Conservation (phyloP, 2,113 vertebrate species). For the Panurus biarmicus region DNA sequence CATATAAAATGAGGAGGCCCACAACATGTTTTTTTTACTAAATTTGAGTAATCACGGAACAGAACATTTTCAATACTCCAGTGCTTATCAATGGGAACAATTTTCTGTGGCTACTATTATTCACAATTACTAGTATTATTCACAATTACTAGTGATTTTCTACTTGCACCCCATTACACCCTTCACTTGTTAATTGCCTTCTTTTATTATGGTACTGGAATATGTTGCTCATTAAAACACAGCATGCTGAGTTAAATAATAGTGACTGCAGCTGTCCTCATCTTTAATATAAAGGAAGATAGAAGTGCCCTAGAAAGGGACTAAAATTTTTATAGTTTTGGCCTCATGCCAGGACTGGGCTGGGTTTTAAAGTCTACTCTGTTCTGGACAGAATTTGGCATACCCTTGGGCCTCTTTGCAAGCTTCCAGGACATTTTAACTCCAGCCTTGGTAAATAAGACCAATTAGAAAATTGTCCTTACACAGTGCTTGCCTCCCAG, state of each 20-base stretch:
- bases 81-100: not conserved
- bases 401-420: not conserved
- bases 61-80: slow-evolving; percentile 13
- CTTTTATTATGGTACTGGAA: not conserved
- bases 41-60: not conserved
- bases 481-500: not conserved
- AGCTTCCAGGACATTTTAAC: not conserved
- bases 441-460: not conserved
- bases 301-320: not conserved
- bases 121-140: slow-evolving; percentile 28
- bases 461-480: not conserved
- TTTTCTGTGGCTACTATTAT: slow-evolving; percentile 5
- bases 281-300: not conserved
- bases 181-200: slow-evolving; percentile 1
- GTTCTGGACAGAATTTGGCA: not conserved
- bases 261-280: not conserved
- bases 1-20: not conserved
- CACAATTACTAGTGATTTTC: slow-evolving; percentile 34
- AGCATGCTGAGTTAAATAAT: not conserved
- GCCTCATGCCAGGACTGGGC: not conserved
- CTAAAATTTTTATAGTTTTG: not conserved
- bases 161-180: not conserved
- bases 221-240: not conserved
- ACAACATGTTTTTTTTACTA: not conserved
- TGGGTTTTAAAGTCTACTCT: not conserved